Base-by-base conservation (phyloP, 1,140 invertebrate genomes). In the Pararge aegeria region DNA sequence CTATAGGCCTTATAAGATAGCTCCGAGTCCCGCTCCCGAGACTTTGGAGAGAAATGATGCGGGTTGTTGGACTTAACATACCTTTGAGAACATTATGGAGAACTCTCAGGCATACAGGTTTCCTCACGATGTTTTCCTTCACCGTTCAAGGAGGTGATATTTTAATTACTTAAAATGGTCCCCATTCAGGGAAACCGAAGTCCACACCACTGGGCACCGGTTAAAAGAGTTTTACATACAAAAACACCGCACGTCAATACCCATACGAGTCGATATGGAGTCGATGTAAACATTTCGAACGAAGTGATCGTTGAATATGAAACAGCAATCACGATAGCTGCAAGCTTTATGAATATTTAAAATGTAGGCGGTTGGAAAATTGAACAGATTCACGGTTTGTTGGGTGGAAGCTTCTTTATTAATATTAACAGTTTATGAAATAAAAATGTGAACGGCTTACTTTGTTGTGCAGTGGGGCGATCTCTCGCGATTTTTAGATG, bases 31-130 rank as follows among this genome's bases (percentile, higher is more conserved):
- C n/a, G n/a, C n/a, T n/a, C n/a, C n/a, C n/a, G n/a, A n/a, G n/a
- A n/a, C n/a, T 10, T 59, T 44, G 58, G 57, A 24, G 30, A 65
- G 20, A 57, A 60, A 52, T 65, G n/a, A n/a, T n/a, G n/a, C n/a
- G n/a, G n/a, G n/a, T n/a, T n/a, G n/a, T n/a, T n/a, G n/a, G n/a
- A n/a, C n/a, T n/a, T n/a, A n/a, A n/a, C n/a, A n/a, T n/a, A n/a
- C n/a, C n/a, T n/a, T n/a, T n/a, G n/a, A n/a, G n/a, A n/a, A n/a
- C n/a, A n/a, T n/a, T n/a, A n/a, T n/a, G n/a, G n/a, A n/a, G n/a
- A n/a, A n/a, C n/a, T n/a, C n/a, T n/a, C n/a, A n/a, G n/a, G n/a
- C n/a, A n/a, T n/a, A n/a, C n/a, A n/a, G n/a, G n/a, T n/a, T n/a
- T n/a, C n/a, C n/a, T n/a, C n/a, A n/a, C n/a, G n/a, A n/a, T n/a